These are phyloP conservation scores for Strigamia transsilvanica DNA, from an alignment of 2,888 invertebrate species.

Conservation along the genomic window DNA sequence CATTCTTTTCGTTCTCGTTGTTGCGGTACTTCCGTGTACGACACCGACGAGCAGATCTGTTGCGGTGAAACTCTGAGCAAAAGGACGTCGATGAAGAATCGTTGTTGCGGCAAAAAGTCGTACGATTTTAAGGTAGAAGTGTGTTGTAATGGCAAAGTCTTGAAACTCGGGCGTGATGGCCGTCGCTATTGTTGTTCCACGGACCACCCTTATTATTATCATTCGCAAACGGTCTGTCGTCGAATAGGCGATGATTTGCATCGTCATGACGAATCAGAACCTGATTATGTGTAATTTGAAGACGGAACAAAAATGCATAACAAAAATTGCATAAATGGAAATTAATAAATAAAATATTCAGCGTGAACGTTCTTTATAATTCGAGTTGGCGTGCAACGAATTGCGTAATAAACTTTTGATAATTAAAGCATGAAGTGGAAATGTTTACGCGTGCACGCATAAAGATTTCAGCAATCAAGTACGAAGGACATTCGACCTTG, in stretches of 20 bases:
- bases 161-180: background rate
- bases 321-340: no score
- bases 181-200: background rate
- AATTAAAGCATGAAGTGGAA: background rate
- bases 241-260: background rate
- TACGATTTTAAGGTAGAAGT: constrained; percentile 2
- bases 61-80: background rate
- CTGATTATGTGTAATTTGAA: background rate
- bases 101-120: background rate
- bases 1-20: constrained; percentile 3
- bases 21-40: constrained; percentile 2
- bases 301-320: no score
- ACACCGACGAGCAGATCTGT: constrained; percentile 24
- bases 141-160: background rate
- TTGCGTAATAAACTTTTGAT: no score
- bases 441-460: background rate
- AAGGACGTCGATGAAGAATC: background rate
- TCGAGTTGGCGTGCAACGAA: no score
- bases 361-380: no score
- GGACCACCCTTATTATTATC: background rate
- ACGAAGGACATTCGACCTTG: background rate
- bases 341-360: no score
- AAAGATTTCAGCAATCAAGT: background rate
- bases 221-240: background rate
- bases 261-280: background rate